Evolutionary conservation across 2,113 vertebrate genomes (phyloP).

Genomic region (Microcebus lehilahytsara): DNA sequence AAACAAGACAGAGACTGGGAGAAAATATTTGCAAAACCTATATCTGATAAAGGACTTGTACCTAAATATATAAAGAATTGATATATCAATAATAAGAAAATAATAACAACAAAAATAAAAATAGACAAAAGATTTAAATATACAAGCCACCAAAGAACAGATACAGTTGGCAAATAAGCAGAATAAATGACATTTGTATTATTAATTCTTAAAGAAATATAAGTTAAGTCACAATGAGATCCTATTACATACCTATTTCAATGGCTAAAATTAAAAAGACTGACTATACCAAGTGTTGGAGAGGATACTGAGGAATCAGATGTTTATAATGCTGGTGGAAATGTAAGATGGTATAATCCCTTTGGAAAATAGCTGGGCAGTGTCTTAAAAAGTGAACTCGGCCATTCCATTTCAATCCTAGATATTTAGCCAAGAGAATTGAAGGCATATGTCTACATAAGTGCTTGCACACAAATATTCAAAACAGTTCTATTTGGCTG

Average conservation of each 20-base stretch:
- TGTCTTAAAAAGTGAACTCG: background rate
- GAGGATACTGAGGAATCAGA: background rate
- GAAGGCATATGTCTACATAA: background rate
- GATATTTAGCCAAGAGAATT: background rate
- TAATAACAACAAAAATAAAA: background rate
- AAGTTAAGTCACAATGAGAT: background rate
- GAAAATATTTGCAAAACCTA: slow-evolving; percentile 12
- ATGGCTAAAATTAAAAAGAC: background rate
- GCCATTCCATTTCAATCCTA: background rate
- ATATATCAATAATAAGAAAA: background rate
- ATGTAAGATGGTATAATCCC: background rate
- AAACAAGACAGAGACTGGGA: background rate
- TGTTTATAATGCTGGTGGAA: background rate
- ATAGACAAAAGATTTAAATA: background rate
- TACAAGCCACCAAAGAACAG: background rate
- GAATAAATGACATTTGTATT: background rate
- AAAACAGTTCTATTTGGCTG: too few relatives aligned
- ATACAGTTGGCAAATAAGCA: background rate
- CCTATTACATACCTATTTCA: background rate
- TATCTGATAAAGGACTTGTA: background rate
- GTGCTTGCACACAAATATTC: background rate
- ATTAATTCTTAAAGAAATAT: background rate
- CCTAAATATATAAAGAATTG: background rate
- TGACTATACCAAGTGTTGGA: background rate
- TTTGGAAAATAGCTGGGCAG: background rate